Evolutionary conservation across 2,888 invertebrate genomes (phyloP), one percentile per base, ranked within the genome.

Genomic region (Abrostola triplasia): DNA sequence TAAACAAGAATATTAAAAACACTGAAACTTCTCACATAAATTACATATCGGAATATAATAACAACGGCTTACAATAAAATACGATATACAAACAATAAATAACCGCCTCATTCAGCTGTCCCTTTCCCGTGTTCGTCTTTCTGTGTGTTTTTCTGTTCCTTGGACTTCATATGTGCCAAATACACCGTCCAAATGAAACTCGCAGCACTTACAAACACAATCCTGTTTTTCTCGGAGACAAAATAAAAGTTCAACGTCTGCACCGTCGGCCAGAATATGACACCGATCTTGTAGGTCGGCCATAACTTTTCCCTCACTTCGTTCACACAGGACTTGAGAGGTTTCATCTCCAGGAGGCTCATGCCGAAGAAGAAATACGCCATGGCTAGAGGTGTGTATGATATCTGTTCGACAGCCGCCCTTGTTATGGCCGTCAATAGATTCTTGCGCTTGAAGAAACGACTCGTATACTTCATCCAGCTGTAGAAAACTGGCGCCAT

Each of bases 131-230:
- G 2, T 36, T 10, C 0, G 5, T 6, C 12, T 10, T 35, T 40
- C n/a, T 40, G 5, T 7, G 55, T 41, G 44, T 40, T 62, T 36
- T 69, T 95, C 93, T 87, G 82, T n/a, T 82, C 76, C 36, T 82
- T 87, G 0, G 86, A 86, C 59, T 97, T 97, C 96, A 97, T 96
- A 76, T 97, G 97, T 0, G 97, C 97, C 69, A 97, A 92, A 84
- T 96, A 97, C 12, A 96, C 96, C 0, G 97, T 97, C 97, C 97
- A 97, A 38, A 97, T 87, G 62, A 97, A 95, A 84, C 97, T 97
- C 64, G 96, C 97, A 0, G 95, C 89, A 74, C 97, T 97, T 0
- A 97, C 96, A 73, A 97, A 97, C 0, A 96, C 95, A 0, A 97
- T 96, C 50, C 97, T 95, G 84, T 97, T 97, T 75, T 95, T 96